Base-by-base conservation (phyloP, 2,888 invertebrate genomes). In the Microplitis manilae region DNA sequence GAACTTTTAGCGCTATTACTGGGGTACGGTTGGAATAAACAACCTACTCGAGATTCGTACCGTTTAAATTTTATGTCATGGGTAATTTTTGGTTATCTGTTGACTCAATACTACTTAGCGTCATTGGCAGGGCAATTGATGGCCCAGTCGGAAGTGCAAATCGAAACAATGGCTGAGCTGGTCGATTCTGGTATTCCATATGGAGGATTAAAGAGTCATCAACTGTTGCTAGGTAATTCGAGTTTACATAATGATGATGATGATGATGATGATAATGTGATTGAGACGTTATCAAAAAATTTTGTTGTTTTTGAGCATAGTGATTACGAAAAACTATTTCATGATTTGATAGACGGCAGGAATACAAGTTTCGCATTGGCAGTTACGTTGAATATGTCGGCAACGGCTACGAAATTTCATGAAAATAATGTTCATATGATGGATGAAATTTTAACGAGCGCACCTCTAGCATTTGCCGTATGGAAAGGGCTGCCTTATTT, bases 261-360 rank as follows among this genome's bases (percentile, higher is more conserved):
- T n/a, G 64, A 73, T 1, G 50, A 72, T 77, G 77, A 81, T 40
- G 88, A 92, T 76, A 91, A 90, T 0, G 92, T 92, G 0, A 92
- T 62, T 91, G 92, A 1, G 6, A 77, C 2, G 17, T 73, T 6
- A 77, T 72, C 62, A 40, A 79, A 9, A 0, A 79, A 79, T 6
- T 84, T 86, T 64, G 61, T 81, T 0, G 17, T 77, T 0, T 83
- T 86, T 7, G 79, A 84, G 0, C 73, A 79, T 1, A 80, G 81
- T 0, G 80, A 83, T 0, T 88, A 86, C 38, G 0, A n/a, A 1
- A 7, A 59, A 0, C 71, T 76, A 2, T 70, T 86, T 4, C 7
- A 68, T 0, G 82, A 86, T n/a, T 68, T 89, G 7, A 59, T 84
- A 0, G n/a, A 72, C 0, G 86, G 85, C 0, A 81, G n/a, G 41